Base-by-base conservation (phyloP, 2,797 vertebrate species). In the Melopsittacus undulatus region DNA sequence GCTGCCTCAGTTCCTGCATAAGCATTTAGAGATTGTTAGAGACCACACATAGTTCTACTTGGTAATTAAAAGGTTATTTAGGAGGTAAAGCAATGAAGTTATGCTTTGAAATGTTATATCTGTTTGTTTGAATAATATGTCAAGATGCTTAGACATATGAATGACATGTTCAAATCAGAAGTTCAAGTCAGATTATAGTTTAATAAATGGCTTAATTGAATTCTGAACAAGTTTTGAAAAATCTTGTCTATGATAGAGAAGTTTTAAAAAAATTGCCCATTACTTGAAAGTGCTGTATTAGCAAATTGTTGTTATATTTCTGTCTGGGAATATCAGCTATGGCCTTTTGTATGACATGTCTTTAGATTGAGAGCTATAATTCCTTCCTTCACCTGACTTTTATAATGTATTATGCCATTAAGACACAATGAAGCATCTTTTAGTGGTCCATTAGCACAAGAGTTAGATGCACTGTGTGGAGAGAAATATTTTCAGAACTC, bases 351-450 rank as follows among this genome's bases (percentile, higher is more conserved):
- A 29, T 92, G 83, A 66, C 69, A 83, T 57, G n/a, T 56, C 38
- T 87, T 94, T 87, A 93, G 88, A 84, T 16, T 74, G 63, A 92
- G 90, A 94, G 42, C 61, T 95, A 34, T 80, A 93, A 87, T 90
- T 94, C 68, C 52, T 88, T 94, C 21, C 23, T 93, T 93, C 78
- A 94, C 83, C 83, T 93, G 89, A 87, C 72, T 95, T 93, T 21
- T 83, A 17, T 87, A 94, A 95, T 93, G 52, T 89, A 85, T 93
- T 90, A 84, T 77, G 81, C 86, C 42, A 77, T 90, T 96, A 93
- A 94, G 86, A 90, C 72, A 94, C 93, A 94, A 83, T 94, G 94
- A 95, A 91, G 89, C 90, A 57, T 95, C 70, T 93, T 96, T 96
- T 77, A 92, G 79, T 89, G 94, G 89, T 92, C 87, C 92, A 93